Conservation (phyloP, 2,113 vertebrate species). For the Pollimyrus isidori region DNA sequence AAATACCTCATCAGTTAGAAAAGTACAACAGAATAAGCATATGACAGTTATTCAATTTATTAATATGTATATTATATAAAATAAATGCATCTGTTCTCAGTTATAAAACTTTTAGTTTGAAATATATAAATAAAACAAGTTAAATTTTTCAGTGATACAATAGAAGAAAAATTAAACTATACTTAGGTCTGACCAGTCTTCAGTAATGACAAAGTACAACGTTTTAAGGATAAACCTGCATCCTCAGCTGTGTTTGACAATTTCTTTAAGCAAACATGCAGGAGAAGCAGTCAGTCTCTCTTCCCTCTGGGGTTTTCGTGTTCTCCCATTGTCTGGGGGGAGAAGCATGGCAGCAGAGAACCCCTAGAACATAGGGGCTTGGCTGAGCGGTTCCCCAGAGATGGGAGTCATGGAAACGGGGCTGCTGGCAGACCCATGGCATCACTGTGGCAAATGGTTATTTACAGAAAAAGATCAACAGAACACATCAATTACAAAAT, state of each 20-base stretch:
- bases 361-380: not conserved
- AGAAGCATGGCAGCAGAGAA: not conserved
- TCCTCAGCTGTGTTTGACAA: not conserved
- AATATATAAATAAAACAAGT: not conserved
- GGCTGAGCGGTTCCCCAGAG: not conserved
- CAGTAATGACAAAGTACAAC: not conserved
- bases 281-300: not conserved
- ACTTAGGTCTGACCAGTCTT: not conserved
- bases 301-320: not conserved
- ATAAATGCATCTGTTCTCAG: not conserved
- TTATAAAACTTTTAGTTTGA: not conserved
- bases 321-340: not conserved
- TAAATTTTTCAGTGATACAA: not conserved
- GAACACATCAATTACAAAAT: not conserved
- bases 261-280: not conserved
- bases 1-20: constrained; percentile 12
- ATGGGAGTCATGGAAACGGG: not conserved
- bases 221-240: not conserved
- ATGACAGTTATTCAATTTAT: not conserved
- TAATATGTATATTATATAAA: constrained; percentile 12
- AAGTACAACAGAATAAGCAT: not conserved
- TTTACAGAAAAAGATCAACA: not conserved
- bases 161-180: not conserved
- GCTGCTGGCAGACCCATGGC: not conserved
- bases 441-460: not conserved